Percentiles rank a stretch among this genome's conserved stretches.
phyloP scores from a whole-genome alignment of 2,113 vertebrate genomes.

The Percina caprodes region DNA sequence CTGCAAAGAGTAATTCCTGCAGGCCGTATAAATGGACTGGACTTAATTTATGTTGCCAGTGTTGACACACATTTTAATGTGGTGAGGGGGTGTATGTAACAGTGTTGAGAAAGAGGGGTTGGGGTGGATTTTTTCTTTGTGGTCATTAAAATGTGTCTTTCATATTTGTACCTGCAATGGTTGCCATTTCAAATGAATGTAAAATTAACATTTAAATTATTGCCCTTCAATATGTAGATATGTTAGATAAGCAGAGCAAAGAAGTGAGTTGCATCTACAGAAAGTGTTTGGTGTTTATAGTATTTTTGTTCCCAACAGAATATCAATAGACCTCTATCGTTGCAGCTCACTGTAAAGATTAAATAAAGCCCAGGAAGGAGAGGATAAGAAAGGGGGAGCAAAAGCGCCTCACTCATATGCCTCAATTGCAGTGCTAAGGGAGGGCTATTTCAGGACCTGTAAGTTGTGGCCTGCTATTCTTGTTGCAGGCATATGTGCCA shows the following conservation, averaged over 20 bases:
- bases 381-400: constrained; percentile 25
- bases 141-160: neutral
- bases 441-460: constrained; percentile 77
- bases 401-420: constrained; percentile 51
- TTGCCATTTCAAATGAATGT: neutral
- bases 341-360: constrained; percentile 62
- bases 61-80: neutral
- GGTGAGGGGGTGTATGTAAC: neutral
- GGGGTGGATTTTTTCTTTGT: neutral
- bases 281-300: neutral
- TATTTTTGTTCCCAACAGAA: constrained; percentile 10
- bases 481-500: constrained; percentile 76
- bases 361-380: constrained; percentile 65
- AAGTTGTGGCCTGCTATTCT: constrained; percentile 83
- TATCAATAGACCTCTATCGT: constrained; percentile 31
- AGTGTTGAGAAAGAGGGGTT: neutral
- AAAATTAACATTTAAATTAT: constrained; percentile 22
- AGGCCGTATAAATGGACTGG: constrained; percentile 9
- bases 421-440: constrained; percentile 65
- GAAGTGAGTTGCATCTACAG: neutral
- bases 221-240: too few species aligned
- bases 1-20: constrained; percentile 15
- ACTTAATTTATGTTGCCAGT: constrained; percentile 12
- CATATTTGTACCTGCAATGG: neutral
- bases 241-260: neutral